Evolutionary conservation across 1,140 invertebrate genomes (phyloP).

Genomic region (Pseudomyrmex cubaensis): DNA sequence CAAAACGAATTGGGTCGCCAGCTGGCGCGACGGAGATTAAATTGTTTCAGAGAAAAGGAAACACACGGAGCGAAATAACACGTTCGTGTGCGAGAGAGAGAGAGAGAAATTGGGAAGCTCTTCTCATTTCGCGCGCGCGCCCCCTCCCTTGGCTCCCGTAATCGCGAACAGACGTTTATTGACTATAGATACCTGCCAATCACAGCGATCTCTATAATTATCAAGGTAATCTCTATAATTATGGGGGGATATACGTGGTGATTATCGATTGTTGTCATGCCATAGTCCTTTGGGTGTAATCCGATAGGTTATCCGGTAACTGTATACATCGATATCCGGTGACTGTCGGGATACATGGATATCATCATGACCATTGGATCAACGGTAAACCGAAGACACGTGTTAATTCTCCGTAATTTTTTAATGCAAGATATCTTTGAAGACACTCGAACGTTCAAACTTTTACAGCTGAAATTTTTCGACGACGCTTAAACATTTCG

Average conservation of each 20-base stretch:
- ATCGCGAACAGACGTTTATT: slow-evolving; percentile 29
- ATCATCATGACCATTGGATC: background rate
- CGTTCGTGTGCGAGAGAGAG: no score
- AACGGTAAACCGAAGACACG: background rate
- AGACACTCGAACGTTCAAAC: background rate
- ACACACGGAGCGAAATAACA: background rate
- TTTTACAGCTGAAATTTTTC: no score
- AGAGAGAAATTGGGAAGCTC: background rate
- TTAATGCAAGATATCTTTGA: background rate
- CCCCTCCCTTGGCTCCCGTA: no score
- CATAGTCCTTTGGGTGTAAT: slow-evolving; percentile 31
- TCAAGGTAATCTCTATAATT: slow-evolving; percentile 46
- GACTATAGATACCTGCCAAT: slow-evolving; percentile 44
- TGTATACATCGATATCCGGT: background rate
- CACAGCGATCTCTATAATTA: slow-evolving; percentile 52
- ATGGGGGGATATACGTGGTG: slow-evolving; percentile 31
- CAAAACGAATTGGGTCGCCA: slow-evolving; percentile 12
- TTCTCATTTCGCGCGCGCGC: no score
- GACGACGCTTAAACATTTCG: background rate
- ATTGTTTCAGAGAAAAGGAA: slow-evolving; percentile 31
- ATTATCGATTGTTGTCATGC: slow-evolving; percentile 42
- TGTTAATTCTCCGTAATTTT: background rate
- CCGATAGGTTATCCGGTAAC: slow-evolving; percentile 47
- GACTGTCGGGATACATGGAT: background rate
- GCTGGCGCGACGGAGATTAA: background rate